phyloP scores from a whole-genome alignment of 2,888 invertebrate species.

The Apoda limacodes region DNA sequence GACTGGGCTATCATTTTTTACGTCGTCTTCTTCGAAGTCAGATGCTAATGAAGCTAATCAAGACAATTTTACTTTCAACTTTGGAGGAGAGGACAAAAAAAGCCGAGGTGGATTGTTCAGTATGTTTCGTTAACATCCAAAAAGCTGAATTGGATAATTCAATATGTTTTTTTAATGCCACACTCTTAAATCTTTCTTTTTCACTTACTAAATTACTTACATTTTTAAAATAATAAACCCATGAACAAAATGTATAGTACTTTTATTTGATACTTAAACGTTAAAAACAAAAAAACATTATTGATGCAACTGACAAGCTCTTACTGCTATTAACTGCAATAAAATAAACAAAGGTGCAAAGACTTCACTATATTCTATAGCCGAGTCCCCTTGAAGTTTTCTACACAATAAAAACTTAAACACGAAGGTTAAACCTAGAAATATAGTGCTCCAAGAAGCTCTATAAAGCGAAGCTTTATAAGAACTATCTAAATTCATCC shows the following conservation, averaged over 20 bases:
- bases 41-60: constrained; percentile 21
- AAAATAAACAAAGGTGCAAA: constrained; percentile 93
- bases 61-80: constrained; percentile 44
- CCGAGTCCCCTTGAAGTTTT: constrained; percentile 84
- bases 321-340: constrained; percentile 88
- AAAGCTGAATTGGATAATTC: constrained; percentile 5
- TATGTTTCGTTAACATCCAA: constrained; percentile 51
- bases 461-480: constrained; percentile 84
- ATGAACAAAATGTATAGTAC: constrained; percentile 13
- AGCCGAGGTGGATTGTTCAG: constrained; percentile 45
- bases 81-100: constrained; percentile 47
- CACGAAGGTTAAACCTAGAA: constrained; percentile 85
- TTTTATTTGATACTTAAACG: constrained; percentile 15
- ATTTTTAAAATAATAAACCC: constrained; percentile 6
- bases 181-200: constrained; percentile 12
- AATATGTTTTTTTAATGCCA: constrained; percentile 3
- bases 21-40: constrained; percentile 23
- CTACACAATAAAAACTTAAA: constrained; percentile 93
- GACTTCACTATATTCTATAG: constrained; percentile 91
- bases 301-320: constrained; percentile 89
- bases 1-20: constrained; percentile 47
- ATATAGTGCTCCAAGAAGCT: constrained; percentile 86
- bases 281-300: constrained; percentile 28
- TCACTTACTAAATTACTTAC: constrained; percentile 7
- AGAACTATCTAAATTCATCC: constrained; percentile 86